phyloP scores from a whole-genome alignment of 2,113 vertebrate species.

The Ctenodactylus gundi region DNA sequence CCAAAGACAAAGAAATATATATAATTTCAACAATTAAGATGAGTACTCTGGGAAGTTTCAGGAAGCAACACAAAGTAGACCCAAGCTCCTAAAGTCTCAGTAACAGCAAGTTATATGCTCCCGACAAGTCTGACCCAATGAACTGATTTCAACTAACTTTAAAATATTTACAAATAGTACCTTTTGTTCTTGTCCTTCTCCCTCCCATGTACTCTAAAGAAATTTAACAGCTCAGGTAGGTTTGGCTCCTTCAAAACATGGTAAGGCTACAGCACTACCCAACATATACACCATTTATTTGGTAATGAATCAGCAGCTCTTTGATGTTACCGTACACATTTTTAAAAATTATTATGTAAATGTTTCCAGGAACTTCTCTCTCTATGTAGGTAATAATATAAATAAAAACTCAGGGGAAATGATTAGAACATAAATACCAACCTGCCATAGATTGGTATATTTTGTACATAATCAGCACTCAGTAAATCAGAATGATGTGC shows the following conservation, averaged over 20 bases:
- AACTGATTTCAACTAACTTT: not conserved
- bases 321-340: not conserved
- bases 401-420: not conserved
- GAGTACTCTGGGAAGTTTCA: not conserved
- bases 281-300: not conserved
- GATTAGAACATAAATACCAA: not conserved
- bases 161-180: not conserved
- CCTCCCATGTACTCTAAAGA: not conserved
- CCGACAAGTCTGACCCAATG: not conserved
- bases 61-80: not conserved
- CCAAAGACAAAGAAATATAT: not conserved
- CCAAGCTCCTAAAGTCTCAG: not conserved
- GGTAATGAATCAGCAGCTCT: not conserved
- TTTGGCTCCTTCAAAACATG: not conserved
- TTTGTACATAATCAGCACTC: not conserved
- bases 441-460: not conserved
- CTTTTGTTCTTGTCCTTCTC: not conserved
- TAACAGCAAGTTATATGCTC: not conserved
- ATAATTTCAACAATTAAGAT: not conserved
- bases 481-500: not conserved
- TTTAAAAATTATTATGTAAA: conserved; percentile 31
- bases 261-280: not conserved
- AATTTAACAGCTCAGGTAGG: not conserved
- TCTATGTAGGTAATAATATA: not conserved
- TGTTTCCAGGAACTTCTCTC: not conserved